Base-by-base conservation (phyloP, 2,888 invertebrate genomes). In the Myathropa florea region DNA sequence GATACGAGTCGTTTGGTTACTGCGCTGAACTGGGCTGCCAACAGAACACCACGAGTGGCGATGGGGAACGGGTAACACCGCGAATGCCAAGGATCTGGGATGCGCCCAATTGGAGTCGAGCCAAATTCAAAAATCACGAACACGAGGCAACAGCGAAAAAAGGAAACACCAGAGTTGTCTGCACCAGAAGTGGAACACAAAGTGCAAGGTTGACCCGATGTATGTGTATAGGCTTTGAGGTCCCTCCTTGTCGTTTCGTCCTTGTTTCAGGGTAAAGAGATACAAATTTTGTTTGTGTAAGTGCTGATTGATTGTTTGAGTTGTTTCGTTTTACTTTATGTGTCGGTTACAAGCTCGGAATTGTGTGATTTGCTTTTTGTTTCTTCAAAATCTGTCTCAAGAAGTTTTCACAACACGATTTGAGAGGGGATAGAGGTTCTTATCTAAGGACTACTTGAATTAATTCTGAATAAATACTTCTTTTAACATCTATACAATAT, bases 331-430 rank as follows among this genome's bases (percentile, higher is more conserved):
- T 46, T 4, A 2, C 12, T 61, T 70, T 86, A 82, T 85, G 78
- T 86, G 83, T 86, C 78, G 75, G 65, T 65, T 71, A 75, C 75
- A 86, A 86, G 86, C 86, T 86, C 82, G 78, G 73, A 23, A 26
- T 23, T 14, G 53, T 57, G 23, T 14, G 23, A 57, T 24, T 57
- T 57, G 24, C 57, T 10, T 71, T 76, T 60, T 2, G 24, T 46
- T 64, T 59, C 28, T 67, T 68, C 14, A 61, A 75, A 79, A 55
- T 60, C 68, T 30, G 53, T 80, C 77, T 80, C 65, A 80, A 84
- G 71, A 61, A 71, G 61, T 71, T 76, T 78, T 86, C 86, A 86
- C 86, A 86, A 86, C 86, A 86, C 86, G 83, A 75, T 83, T 86
- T 86, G 83, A 86, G 78, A 83, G 64, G 33, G 46, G 53, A 60